phyloP scores from a whole-genome alignment of 2,888 invertebrate species.

The Athalia cordata region DNA sequence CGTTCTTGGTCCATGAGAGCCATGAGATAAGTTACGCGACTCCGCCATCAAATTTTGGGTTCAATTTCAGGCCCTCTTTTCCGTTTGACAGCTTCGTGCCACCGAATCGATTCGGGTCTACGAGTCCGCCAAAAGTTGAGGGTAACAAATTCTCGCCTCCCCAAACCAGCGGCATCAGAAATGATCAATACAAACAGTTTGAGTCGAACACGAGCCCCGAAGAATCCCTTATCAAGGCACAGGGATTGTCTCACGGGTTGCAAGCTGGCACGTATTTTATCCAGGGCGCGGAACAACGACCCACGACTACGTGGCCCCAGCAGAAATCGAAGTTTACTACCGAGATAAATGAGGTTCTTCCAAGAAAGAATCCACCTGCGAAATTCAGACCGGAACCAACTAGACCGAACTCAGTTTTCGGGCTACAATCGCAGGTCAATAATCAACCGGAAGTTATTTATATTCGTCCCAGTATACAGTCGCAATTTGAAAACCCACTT shows the following conservation, averaged over 20 bases:
- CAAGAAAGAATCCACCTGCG: constrained; percentile 62
- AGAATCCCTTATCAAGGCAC: constrained; percentile 26
- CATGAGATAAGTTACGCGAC: constrained; percentile 68
- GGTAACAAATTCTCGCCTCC: constrained; percentile 37
- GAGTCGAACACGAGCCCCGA: constrained; percentile 49
- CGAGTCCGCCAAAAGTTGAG: constrained; percentile 45
- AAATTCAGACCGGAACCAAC: constrained; percentile 61
- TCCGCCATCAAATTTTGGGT: constrained; percentile 58
- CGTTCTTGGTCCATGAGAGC: constrained; percentile 68
- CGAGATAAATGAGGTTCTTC: constrained; percentile 68
- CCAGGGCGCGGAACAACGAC: constrained; percentile 60
- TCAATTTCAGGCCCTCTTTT: constrained; percentile 64
- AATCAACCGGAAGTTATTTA: constrained; percentile 59
- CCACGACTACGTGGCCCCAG: constrained; percentile 57
- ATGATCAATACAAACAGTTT: constrained; percentile 38
- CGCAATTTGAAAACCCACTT: constrained; percentile 32
- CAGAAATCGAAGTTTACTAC: constrained; percentile 59
- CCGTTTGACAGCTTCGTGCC: constrained; percentile 62
- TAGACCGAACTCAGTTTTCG: constrained; percentile 48
- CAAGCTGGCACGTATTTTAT: constrained; percentile 59
- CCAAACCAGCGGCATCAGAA: constrained; percentile 7
- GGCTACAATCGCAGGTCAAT: constrained; percentile 9
- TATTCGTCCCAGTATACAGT: constrained; percentile 56
- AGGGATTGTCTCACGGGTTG: constrained; percentile 18
- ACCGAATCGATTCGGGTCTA: constrained; percentile 57